Evolutionary conservation across 2,113 vertebrate genomes (phyloP).

Genomic region (Nematolebias whitei): DNA sequence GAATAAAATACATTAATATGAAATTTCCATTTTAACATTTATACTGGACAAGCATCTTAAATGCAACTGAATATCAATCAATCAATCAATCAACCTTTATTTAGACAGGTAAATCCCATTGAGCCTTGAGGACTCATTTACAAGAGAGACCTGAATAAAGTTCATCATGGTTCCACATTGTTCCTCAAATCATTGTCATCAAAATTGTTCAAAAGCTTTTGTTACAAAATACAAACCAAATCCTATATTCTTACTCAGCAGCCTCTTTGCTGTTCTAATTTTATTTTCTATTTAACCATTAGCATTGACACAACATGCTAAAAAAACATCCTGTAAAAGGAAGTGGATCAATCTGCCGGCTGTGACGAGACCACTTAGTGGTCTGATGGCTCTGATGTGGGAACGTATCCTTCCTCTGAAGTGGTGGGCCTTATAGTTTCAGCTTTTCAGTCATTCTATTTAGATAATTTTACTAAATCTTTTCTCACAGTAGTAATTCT

Average conservation of each 20-base stretch:
- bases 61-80: no score
- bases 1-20: slow-evolving; percentile 6
- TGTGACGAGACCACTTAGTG: slow-evolving; percentile 37
- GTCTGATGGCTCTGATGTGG: slow-evolving; percentile 22
- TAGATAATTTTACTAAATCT: background rate
- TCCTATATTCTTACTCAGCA: slow-evolving; percentile 1
- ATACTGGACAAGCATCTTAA: background rate
- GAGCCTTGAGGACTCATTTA: no score
- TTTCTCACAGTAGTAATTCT: background rate
- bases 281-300: slow-evolving; percentile 46
- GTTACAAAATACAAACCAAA: slow-evolving; percentile 9
- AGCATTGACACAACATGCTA: slow-evolving; percentile 21
- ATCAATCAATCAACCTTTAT: no score
- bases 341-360: slow-evolving; percentile 25
- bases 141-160: background rate
- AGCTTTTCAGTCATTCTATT: background rate
- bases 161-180: background rate
- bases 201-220: slow-evolving; percentile 11
- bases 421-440: slow-evolving; percentile 1
- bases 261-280: slow-evolving; percentile 35
- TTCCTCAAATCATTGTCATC: background rate
- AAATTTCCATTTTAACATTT: slow-evolving; percentile 20
- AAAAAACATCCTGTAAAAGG: slow-evolving; percentile 14
- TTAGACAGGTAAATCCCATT: no score
- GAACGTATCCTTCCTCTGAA: slow-evolving; percentile 13